Base-by-base conservation (phyloP, 1,140 invertebrate species). In the Maconellicoccus hirsutus region DNA sequence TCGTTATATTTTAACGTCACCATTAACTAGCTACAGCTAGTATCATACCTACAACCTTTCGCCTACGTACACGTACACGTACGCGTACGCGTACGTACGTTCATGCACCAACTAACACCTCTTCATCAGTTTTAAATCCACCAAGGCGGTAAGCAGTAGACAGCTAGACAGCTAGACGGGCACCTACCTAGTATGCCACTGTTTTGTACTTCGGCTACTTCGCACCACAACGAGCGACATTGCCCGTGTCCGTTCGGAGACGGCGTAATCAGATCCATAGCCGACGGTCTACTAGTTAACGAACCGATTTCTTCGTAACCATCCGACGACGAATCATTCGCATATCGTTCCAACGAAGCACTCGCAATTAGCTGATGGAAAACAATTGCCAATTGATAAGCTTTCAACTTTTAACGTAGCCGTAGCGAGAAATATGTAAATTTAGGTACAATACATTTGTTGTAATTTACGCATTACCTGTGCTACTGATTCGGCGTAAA, bases 191-290 rank as follows among this genome's bases (percentile, higher is more conserved):
- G 80, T 70, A 93, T 84, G 71, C 84, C 82, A 66, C 86, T 90
- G 74, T 86, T 84, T 71, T 88, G 83, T 29, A 96, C 93, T 82
- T 94, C 93, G 0, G 92, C 91, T 71, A 96, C 88, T 80, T 98
- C 91, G 80, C 93, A 94, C 95, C 95, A 98, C 0, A 98, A 82
- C 0, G 92, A 93, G 75, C 93, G 82, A 4, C 86, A 85, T 59
- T 83, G 79, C 1, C 79, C 78, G 59, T 88, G 84, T 1, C 87
- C 86, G 14, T 52, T 29, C 69, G 84, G 83, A 69, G 80, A 79
- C 8, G 86, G 85, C 39, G 81, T 82, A 42, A 89, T 83, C 23
- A 90, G 80, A 75, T 87, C 85, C 79, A 88, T 83, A 38, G 86
- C 86, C 4, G 84, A 82, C 2, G 86, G 85, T 19, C 85, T 74